Conservation (phyloP, 1,140 invertebrate species). For the Proales similis region DNA sequence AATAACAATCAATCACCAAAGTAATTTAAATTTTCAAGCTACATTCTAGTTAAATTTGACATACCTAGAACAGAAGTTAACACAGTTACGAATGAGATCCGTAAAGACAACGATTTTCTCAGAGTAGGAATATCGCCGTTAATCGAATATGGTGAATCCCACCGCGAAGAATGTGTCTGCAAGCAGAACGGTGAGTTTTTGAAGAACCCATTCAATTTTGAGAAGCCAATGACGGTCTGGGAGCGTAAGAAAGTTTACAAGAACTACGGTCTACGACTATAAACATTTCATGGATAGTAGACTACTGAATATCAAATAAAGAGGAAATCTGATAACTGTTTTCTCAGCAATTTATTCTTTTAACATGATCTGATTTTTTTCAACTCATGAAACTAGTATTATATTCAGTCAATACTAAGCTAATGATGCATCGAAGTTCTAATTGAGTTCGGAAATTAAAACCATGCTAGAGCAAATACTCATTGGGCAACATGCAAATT, state of each 20-base stretch:
- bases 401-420: no score
- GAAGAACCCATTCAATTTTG: conserved; percentile 34
- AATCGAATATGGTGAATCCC: conserved; percentile 1
- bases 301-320: neutral
- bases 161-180: conserved; percentile 15
- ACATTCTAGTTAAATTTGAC: conserved; percentile 33
- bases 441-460: no score
- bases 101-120: conserved; percentile 29
- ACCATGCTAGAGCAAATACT: no score
- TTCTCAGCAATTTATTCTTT: neutral
- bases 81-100: conserved; percentile 12
- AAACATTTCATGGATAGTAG: neutral
- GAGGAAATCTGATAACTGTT: neutral
- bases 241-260: conserved; percentile 34
- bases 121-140: conserved; percentile 2
- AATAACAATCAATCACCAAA: neutral
- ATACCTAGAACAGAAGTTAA: neutral
- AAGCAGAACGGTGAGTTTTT: conserved; percentile 18
- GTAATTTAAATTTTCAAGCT: conserved; percentile 4
- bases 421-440: no score
- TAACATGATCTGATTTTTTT: conserved; percentile 3
- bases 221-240: conserved; percentile 29
- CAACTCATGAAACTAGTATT: no score
- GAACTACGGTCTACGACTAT: conserved; percentile 36
- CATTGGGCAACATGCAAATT: no score